Percentiles rank a stretch among this genome's conserved stretches.
Evolutionary conservation across 2,113 vertebrate genomes (phyloP).

Genomic region (Phrynosoma platyrhinos): DNA sequence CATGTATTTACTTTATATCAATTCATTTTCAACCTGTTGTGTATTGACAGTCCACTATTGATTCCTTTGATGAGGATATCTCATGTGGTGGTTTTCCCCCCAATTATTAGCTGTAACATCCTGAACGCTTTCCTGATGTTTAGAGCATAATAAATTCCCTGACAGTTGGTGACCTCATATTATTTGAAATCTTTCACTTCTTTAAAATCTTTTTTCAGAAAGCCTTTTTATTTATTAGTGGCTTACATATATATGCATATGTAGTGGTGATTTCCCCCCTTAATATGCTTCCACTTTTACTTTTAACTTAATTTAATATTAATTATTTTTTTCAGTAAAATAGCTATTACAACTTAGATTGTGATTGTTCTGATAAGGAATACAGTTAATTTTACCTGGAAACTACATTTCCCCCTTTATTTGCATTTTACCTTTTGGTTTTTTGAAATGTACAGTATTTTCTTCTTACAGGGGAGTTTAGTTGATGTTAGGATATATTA

Average conservation of each 20-base stretch:
- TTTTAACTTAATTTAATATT: background rate
- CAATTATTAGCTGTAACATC: background rate
- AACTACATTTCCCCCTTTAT: background rate
- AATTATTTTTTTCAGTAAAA: background rate
- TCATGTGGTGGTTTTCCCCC: background rate
- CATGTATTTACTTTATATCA: background rate
- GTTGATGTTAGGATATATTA: background rate
- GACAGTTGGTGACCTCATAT: background rate
- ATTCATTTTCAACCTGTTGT: background rate
- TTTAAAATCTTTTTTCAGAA: background rate
- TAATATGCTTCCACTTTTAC: no score
- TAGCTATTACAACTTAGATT: background rate
- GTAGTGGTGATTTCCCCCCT: background rate
- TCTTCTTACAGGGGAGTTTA: background rate
- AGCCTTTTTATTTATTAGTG: background rate
- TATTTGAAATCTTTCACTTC: no score
- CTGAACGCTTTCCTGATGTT: background rate
- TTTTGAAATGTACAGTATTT: background rate
- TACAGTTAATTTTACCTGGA: background rate
- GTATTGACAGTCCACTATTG: background rate
- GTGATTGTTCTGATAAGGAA: background rate
- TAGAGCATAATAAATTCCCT: background rate
- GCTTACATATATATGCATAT: background rate
- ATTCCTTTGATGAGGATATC: background rate
- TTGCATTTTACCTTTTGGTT: background rate